Evolutionary conservation across 2,113 vertebrate genomes (phyloP).

Genomic region (Sminthopsis crassicaudata): DNA sequence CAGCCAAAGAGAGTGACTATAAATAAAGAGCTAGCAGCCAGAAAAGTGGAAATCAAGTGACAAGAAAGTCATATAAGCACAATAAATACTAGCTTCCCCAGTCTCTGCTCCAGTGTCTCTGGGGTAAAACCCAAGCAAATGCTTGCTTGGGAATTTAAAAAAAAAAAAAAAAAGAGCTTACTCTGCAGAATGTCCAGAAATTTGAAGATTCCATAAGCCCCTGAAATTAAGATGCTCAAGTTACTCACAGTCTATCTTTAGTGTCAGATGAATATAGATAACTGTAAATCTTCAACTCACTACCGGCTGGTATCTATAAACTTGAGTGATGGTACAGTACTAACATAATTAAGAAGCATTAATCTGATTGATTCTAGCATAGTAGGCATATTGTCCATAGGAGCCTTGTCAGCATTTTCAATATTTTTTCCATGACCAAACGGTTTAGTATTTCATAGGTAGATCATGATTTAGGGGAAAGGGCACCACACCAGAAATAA

Average conservation of each 20-base stretch:
- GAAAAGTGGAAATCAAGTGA: conserved; percentile 27
- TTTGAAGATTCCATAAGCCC: conserved; percentile 42
- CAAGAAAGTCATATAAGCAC: conserved; percentile 19
- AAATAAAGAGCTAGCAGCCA: conserved; percentile 18
- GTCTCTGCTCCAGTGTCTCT: background rate
- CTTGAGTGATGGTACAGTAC: conserved; percentile 69
- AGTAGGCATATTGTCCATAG: conserved; percentile 48
- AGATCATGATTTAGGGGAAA: background rate
- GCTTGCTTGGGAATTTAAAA: conserved; percentile 24
- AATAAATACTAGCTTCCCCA: conserved; percentile 26
- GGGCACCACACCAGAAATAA: background rate
- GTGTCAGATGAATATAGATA: conserved; percentile 35
- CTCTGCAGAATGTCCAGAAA: conserved; percentile 1
- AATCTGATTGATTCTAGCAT: conserved; percentile 40
- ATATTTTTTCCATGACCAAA: conserved; percentile 58
- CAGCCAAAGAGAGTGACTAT: background rate
- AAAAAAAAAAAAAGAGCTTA: conserved; percentile 10
- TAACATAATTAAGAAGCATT: conserved; percentile 78
- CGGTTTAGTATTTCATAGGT: conserved; percentile 51
- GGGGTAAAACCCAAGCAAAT: background rate
- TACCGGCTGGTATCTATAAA: conserved; percentile 67
- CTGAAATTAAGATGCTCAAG: conserved; percentile 43
- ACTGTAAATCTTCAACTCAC: conserved; percentile 66
- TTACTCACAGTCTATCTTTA: conserved; percentile 51
- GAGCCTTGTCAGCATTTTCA: conserved; percentile 72